Conservation (phyloP, 2,797 vertebrate genomes). For the Aldrovandia affinis region DNA sequence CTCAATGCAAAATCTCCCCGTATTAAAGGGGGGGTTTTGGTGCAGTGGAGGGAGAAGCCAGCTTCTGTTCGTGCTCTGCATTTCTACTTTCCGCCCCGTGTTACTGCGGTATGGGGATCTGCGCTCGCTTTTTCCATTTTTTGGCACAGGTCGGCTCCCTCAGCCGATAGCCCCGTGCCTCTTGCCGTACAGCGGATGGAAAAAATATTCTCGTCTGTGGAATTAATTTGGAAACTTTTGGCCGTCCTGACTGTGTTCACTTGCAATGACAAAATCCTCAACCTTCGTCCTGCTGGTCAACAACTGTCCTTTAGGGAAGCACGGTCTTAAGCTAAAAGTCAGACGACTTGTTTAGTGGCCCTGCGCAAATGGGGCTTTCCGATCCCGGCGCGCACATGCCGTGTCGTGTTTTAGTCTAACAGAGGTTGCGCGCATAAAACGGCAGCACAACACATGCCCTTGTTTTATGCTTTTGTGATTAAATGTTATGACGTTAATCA, state of each 20-base stretch:
- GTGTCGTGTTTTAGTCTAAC: neutral
- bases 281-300: neutral
- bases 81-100: neutral
- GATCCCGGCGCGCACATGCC: no score
- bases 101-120: neutral
- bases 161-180: no score
- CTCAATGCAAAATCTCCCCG: neutral
- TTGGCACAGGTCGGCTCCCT: no score
- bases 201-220: neutral
- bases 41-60: neutral
- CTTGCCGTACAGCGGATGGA: no score
- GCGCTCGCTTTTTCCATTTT: no score
- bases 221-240: neutral
- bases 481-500: neutral
- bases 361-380: neutral
- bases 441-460: neutral
- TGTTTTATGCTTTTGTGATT: neutral
- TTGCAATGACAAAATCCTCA: neutral
- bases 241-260: neutral
- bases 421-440: neutral
- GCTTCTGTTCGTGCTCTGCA: neutral
- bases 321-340: neutral
- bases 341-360: no score
- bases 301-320: neutral
- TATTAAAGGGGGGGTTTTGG: neutral